phyloP scores from a whole-genome alignment of 2,113 vertebrate species.

The Dicentrarchus labrax region DNA sequence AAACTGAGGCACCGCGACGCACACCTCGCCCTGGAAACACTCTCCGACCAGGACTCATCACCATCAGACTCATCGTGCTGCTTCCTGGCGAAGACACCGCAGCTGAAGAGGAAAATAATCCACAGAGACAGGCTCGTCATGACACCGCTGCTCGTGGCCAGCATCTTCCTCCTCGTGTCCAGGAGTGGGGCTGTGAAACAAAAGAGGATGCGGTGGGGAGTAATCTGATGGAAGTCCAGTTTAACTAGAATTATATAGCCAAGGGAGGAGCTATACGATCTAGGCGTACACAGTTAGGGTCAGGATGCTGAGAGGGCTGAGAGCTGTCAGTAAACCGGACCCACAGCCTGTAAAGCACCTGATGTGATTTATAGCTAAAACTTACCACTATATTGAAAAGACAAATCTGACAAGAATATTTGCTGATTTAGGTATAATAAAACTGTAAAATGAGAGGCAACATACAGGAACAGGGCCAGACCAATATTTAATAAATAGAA shows the following conservation, averaged over 20 bases:
- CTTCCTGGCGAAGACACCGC: constrained; percentile 71
- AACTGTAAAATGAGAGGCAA: not conserved
- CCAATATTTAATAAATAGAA: no score
- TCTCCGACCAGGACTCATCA: constrained; percentile 82
- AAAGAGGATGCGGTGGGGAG: constrained; percentile 9
- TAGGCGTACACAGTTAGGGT: constrained; percentile 46
- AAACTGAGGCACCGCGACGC: constrained; percentile 91
- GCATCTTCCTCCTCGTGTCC: constrained; percentile 33
- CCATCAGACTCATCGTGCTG: constrained; percentile 43
- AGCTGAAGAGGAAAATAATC: constrained; percentile 80
- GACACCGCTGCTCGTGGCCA: not conserved
- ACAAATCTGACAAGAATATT: not conserved
- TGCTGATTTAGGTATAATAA: not conserved
- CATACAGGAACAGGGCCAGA: no score
- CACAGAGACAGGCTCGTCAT: constrained; percentile 30
- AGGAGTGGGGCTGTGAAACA: not conserved
- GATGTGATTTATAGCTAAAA: not conserved
- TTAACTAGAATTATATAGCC: constrained; percentile 50
- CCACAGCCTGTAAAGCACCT: not conserved
- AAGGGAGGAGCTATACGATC: constrained; percentile 68
- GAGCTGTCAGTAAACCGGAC: not conserved
- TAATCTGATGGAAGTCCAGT: constrained; percentile 55
- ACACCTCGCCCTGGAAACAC: constrained; percentile 87
- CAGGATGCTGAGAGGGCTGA: constrained; percentile 44
- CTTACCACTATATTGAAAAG: not conserved